These are phyloP conservation scores for Porites australiensis DNA, from an alignment of 64 coral and sea anemone genomes.

Conservation along the genomic window DNA sequence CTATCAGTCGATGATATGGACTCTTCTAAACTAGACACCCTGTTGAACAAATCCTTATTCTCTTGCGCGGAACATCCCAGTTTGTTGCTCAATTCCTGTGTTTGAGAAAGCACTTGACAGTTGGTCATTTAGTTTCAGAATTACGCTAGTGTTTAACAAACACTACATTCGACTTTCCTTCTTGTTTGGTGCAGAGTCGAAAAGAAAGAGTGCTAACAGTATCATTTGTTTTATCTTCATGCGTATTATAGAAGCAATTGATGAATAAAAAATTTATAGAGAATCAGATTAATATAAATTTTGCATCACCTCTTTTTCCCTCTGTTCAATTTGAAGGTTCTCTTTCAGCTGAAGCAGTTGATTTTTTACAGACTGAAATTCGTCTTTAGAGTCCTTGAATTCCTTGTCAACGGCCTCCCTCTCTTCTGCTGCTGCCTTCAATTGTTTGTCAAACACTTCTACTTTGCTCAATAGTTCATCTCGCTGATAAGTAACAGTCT, in stretches of 20 bases:
- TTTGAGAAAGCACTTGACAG: background rate
- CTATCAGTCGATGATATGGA: background rate
- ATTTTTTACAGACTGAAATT: conserved; percentile 6
- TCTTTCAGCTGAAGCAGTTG: conserved; percentile 8
- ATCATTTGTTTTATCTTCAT: too few species aligned
- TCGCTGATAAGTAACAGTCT: background rate
- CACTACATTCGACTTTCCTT: too few species aligned
- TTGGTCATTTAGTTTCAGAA: too few species aligned
- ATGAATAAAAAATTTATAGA: too few species aligned
- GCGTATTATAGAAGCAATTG: too few species aligned
- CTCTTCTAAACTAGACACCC: conserved; percentile 25
- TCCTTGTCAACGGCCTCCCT: conserved; percentile 7
- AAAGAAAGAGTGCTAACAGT: too few species aligned
- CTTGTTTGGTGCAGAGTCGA: too few species aligned
- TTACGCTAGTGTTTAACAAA: too few species aligned
- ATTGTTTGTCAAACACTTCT: background rate
- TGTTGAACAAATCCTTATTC: background rate
- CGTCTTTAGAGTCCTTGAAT: conserved; percentile 13
- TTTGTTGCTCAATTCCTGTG: conserved; percentile 13
- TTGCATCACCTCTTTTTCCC: conserved; percentile 35
- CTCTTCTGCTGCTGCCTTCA: background rate
- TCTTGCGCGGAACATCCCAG: conserved; percentile 2
- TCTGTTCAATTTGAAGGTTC: conserved; percentile 46
- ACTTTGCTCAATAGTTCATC: background rate
- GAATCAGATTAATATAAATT: too few species aligned